phyloP scores from a whole-genome alignment of 1,140 invertebrate genomes.

The Bursaphelenchus mucronatus region DNA sequence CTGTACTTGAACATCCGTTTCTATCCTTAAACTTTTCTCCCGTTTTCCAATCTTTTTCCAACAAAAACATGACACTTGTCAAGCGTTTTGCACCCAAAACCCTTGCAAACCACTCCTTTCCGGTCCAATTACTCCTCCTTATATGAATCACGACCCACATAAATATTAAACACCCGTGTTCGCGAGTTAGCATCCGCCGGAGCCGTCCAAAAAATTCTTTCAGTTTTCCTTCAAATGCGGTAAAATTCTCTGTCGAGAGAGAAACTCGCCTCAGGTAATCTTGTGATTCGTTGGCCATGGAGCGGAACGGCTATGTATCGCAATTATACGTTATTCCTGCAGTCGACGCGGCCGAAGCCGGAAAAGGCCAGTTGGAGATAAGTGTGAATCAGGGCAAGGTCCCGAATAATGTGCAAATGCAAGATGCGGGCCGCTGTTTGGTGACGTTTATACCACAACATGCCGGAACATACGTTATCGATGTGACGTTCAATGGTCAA shows the following conservation, averaged over 20 bases:
- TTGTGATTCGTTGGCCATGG: background rate
- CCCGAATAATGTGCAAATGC: conserved; percentile 90
- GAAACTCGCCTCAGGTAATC: too few species aligned
- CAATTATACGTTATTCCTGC: conserved; percentile 60
- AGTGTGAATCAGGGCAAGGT: conserved; percentile 96
- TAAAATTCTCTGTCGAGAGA: background rate
- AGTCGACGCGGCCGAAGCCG: conserved; percentile 76
- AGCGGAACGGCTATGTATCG: conserved; percentile 46
- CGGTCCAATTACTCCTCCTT: too few species aligned
- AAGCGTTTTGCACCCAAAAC: too few species aligned
- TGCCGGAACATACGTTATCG: conserved; percentile 83
- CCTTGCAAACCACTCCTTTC: too few species aligned
- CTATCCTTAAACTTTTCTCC: too few species aligned
- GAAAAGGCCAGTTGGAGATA: conserved; percentile 93
- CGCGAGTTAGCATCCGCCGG: too few species aligned
- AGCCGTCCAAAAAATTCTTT: too few species aligned
- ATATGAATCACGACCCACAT: too few species aligned
- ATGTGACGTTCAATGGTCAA: conserved; percentile 96
- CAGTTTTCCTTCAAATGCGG: background rate
- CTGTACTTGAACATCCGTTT: too few species aligned
- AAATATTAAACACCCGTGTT: too few species aligned
- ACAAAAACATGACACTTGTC: too few species aligned
- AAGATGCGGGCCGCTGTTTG: conserved; percentile 84
- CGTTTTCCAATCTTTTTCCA: too few species aligned
- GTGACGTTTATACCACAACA: conserved; percentile 91